phyloP scores from a whole-genome alignment of 2,113 vertebrate species.

The Brachyhypopomus gauderio region DNA sequence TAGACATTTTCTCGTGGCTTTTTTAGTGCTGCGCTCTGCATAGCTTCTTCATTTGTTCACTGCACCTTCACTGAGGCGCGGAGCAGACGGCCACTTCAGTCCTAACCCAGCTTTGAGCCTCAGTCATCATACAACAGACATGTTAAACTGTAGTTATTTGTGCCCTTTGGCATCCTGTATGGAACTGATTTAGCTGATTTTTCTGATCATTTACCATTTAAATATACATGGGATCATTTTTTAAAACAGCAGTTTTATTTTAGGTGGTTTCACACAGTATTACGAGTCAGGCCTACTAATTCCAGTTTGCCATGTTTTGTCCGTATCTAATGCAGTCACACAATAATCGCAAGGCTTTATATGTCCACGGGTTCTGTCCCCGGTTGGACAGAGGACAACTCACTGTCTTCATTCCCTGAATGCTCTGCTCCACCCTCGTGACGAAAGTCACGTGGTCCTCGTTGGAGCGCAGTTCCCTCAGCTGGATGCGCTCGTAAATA shows the following conservation, averaged over 20 bases:
- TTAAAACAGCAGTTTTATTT: neutral
- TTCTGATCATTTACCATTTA: neutral
- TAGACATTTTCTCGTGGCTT: neutral
- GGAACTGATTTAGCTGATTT: neutral
- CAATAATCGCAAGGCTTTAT: conserved; percentile 1
- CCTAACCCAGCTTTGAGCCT: neutral
- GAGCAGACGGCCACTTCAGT: neutral
- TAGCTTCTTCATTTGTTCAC: neutral
- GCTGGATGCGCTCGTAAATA: conserved; percentile 97
- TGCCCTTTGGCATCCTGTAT: neutral
- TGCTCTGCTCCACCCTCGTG: conserved; percentile 98
- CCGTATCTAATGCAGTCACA: neutral
- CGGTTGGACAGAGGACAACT: conserved; percentile 60
- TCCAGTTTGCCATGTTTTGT: neutral
- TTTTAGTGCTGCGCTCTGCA: neutral
- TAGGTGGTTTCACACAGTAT: neutral
- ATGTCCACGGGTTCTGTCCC: conserved; percentile 15
- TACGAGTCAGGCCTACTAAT: neutral
- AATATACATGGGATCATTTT: too few relatives aligned
- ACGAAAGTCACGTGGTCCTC: conserved; percentile 98
- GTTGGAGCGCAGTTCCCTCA: conserved; percentile 94
- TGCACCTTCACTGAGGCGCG: neutral
- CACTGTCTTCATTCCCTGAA: conserved; percentile 97
- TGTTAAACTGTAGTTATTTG: neutral
- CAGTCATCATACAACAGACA: neutral